A percentile compares a stretch with the other conserved stretches of the same genome.
Evolutionary conservation across 1,140 invertebrate species (phyloP).

Genomic region (Drusus annulatus): DNA sequence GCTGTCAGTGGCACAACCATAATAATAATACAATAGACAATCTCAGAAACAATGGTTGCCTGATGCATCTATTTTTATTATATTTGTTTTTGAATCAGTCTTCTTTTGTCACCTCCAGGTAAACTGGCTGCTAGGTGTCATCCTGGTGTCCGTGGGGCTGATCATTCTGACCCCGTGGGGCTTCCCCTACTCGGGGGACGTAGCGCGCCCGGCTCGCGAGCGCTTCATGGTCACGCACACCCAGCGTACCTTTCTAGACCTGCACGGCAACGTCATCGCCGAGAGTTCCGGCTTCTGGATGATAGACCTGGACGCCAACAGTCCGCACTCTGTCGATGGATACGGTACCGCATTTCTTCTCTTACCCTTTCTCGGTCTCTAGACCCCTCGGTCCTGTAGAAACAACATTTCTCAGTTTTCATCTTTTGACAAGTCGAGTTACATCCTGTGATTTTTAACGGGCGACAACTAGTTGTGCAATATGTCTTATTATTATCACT

Average conservation of each 20-base stretch:
- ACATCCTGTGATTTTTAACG: no score
- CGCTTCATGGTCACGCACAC: slow-evolving; percentile 75
- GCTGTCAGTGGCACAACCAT: no score
- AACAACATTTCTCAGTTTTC: no score
- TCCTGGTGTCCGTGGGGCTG: slow-evolving; percentile 60
- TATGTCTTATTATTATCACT: no score
- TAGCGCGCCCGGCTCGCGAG: slow-evolving; percentile 73
- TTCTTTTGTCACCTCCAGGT: slow-evolving; percentile 41
- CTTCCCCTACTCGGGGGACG: slow-evolving; percentile 80
- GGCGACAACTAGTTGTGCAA: no score
- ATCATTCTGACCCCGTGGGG: slow-evolving; percentile 79
- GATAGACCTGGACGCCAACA: slow-evolving; percentile 82
- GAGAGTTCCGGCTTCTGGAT: slow-evolving; percentile 78
- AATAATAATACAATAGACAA: no score
- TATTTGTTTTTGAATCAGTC: no score
- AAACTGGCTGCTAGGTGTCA: slow-evolving; percentile 54
- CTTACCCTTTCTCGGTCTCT: no score
- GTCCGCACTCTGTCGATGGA: slow-evolving; percentile 74
- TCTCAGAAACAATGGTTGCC: no score
- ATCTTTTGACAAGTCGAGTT: no score
- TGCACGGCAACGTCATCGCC: slow-evolving; percentile 27
- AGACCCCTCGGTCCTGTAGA: no score
- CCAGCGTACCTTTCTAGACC: slow-evolving; percentile 44
- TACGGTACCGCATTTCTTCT: slow-evolving; percentile 60
- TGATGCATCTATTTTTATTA: no score